Evolutionary conservation across 1,140 invertebrate species (phyloP).

Genomic region (Lepidurus arcticus): DNA sequence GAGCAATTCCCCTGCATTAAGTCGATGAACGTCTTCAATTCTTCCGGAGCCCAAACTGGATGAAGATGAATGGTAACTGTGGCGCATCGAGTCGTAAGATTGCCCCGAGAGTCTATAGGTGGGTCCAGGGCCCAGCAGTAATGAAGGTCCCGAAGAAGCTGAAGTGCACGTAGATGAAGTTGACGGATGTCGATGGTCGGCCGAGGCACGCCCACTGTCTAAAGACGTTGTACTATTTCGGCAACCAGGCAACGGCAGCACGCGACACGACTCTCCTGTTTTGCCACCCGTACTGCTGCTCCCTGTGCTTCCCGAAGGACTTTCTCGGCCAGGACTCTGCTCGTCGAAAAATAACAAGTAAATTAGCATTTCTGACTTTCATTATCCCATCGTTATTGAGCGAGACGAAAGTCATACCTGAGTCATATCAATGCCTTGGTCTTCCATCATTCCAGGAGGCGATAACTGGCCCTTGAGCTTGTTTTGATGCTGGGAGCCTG

Average conservation of each 20-base stretch:
- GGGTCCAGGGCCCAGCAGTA: constrained; percentile 37
- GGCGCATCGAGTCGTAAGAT: constrained; percentile 49
- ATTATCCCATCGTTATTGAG: neutral
- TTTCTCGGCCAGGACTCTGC: constrained; percentile 79
- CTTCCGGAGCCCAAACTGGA: constrained; percentile 49
- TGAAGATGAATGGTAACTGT: constrained; percentile 54
- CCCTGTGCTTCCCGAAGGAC: constrained; percentile 58
- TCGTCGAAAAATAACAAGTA: neutral
- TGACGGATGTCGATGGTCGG: constrained; percentile 47
- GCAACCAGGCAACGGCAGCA: constrained; percentile 38
- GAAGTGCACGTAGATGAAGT: constrained; percentile 37
- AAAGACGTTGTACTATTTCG: constrained; percentile 75
- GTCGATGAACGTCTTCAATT: constrained; percentile 46
- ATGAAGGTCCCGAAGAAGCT: constrained; percentile 14
- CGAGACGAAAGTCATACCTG: constrained; percentile 39
- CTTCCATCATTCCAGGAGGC: constrained; percentile 45
- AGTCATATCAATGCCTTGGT: constrained; percentile 62
- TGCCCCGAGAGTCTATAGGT: constrained; percentile 47
- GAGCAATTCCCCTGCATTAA: constrained; percentile 55
- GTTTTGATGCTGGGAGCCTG: constrained; percentile 32
- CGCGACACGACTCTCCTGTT: neutral
- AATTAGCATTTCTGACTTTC: constrained; percentile 20
- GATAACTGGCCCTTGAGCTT: constrained; percentile 36
- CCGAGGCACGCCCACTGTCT: constrained; percentile 83
- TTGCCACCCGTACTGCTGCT: constrained; percentile 42